These are phyloP conservation scores for Pseudobourletiella spinata DNA, from an alignment of 1,140 invertebrate genomes.

Conservation along the genomic window DNA sequence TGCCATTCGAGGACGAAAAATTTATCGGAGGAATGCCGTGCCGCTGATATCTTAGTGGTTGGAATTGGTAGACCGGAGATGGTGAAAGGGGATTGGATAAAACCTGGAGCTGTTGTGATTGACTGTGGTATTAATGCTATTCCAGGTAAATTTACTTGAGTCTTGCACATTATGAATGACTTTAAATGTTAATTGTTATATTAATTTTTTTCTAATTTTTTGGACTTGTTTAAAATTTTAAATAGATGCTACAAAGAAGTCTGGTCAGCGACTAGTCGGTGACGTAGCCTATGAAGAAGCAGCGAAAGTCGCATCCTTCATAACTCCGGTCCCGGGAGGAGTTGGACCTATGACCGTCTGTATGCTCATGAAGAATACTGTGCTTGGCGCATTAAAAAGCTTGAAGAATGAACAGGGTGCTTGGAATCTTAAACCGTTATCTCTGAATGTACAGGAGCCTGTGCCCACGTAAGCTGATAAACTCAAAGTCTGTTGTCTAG, in stretches of 20 bases:
- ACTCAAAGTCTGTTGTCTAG: no score
- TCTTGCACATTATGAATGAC: not conserved
- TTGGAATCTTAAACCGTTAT: slow-evolving; percentile 58
- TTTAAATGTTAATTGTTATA: not conserved
- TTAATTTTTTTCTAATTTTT: slow-evolving; percentile 14
- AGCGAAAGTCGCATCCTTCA: slow-evolving; percentile 65
- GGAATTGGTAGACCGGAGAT: slow-evolving; percentile 85
- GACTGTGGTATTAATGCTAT: slow-evolving; percentile 97
- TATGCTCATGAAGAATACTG: slow-evolving; percentile 94
- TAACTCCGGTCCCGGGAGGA: slow-evolving; percentile 86
- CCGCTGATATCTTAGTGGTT: slow-evolving; percentile 93
- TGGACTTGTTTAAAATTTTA: no score
- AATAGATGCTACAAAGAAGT: slow-evolving; percentile 76
- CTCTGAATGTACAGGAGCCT: slow-evolving; percentile 51
- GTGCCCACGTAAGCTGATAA: slow-evolving; percentile 62
- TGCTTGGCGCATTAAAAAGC: slow-evolving; percentile 63
- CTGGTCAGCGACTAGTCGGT: slow-evolving; percentile 77
- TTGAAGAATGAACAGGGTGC: slow-evolving; percentile 44
- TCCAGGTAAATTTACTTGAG: slow-evolving; percentile 54
- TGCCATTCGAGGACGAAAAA: slow-evolving; percentile 92
- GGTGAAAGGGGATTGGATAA: slow-evolving; percentile 93
- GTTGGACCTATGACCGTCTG: slow-evolving; percentile 98
- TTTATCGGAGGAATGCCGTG: slow-evolving; percentile 53
- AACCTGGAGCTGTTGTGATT: slow-evolving; percentile 96
- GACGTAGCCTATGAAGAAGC: slow-evolving; percentile 86